Evolutionary conservation across 2,113 vertebrate species (phyloP).

Genomic region (Notechis scutatus): DNA sequence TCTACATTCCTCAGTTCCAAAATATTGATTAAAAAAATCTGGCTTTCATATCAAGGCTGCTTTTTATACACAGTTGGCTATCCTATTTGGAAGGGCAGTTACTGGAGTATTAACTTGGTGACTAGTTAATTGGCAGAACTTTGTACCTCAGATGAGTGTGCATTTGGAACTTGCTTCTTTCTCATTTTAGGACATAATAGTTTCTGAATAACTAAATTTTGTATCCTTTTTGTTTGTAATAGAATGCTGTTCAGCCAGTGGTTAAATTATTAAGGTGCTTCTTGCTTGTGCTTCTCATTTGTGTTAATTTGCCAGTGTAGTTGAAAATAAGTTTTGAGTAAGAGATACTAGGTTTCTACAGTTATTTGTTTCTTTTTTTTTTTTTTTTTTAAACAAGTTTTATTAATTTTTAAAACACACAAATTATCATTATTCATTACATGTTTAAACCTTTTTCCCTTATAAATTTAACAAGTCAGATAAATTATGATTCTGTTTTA

Average conservation of each 20-base stretch:
- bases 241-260: background rate
- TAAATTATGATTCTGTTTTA: too few species aligned
- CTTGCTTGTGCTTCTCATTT: conserved; percentile 1
- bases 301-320: background rate
- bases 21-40: fast-evolving
- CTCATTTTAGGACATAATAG: background rate
- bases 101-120: background rate
- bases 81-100: background rate
- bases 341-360: conserved; percentile 19
- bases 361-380: conserved; percentile 3
- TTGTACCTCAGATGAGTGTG: background rate
- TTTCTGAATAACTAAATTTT: background rate
- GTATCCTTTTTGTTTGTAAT: background rate
- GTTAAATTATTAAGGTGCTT: background rate
- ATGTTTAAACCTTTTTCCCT: too few species aligned
- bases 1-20: background rate
- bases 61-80: background rate
- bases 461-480: too few species aligned
- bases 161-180: background rate
- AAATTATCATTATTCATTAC: too few species aligned
- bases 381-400: too few species aligned
- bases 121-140: background rate
- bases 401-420: too few species aligned
- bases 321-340: background rate
- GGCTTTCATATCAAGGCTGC: background rate